A percentile compares a stretch with the other conserved stretches of the same genome.
These are phyloP conservation scores for Gnathonemus echidnorhynchus DNA, from an alignment of 2,113 vertebrate genomes.

Conservation along the genomic window DNA sequence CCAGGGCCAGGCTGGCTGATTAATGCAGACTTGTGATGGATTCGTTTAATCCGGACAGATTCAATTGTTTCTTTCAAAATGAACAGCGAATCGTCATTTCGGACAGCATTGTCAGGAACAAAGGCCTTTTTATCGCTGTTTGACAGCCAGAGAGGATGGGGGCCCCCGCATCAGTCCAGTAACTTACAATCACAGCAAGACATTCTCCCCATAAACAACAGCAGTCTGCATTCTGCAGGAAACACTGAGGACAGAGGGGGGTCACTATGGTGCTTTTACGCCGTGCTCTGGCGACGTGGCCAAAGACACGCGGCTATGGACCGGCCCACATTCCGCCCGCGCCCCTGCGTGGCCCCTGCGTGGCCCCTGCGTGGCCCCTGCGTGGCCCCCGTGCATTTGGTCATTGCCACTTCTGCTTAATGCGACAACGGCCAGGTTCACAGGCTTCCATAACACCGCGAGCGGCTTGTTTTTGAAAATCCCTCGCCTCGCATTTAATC, in stretches of 20 bases:
- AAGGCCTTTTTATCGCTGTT: constrained; percentile 4
- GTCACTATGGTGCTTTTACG: background rate
- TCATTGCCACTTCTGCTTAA: background rate
- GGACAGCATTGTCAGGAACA: background rate
- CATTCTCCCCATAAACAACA: background rate
- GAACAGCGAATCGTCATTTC: background rate
- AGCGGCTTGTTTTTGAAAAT: background rate
- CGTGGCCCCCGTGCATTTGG: background rate
- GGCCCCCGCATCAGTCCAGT: background rate
- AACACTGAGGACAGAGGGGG: background rate
- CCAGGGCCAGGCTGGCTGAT: background rate
- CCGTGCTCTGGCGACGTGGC: background rate
- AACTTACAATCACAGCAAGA: background rate
- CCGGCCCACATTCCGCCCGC: background rate
- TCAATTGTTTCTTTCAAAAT: constrained; percentile 12
- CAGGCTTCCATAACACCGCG: background rate
- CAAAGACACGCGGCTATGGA: background rate
- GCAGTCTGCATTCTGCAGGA: background rate
- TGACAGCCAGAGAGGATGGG: background rate
- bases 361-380: background rate
- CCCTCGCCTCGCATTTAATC: background rate
- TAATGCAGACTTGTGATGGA: background rate
- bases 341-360: background rate
- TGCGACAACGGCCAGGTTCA: background rate
- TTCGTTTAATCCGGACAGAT: background rate